Base-by-base conservation (phyloP, 2,797 vertebrate genomes). In the Pelodytes ibericus region DNA sequence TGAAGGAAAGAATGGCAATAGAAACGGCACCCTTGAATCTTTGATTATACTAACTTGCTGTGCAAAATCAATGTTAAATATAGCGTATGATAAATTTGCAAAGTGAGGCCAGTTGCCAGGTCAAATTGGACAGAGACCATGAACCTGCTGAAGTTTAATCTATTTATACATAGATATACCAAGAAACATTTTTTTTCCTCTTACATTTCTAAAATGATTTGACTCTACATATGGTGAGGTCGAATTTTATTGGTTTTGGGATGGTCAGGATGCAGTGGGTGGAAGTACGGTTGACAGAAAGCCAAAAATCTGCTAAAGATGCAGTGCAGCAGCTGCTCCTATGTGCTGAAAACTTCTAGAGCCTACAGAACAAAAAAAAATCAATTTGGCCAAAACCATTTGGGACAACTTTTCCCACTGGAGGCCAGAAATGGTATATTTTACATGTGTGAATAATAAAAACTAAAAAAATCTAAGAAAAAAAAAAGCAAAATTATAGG, bases 121-220 rank as follows among this genome's bases (percentile, higher is more conserved):
- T 71, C 26, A 71, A 71, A 44, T 60, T 60, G 56, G 69, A 60
- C 57, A 22, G 69, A 60, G 16, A 49, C 57, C 69, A 71, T 10
- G 26, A 71, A 36, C 36, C 36, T 22, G 29, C 36, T 22, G 57
- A 36, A 47, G 68, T 44, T 60, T 71, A 71, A 71, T 71, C 68
- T 71, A 29, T 60, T 71, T 71, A 71, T 71, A 60, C 58, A 58
- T 57, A 60, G 69, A 10, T 60, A 41, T 57, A 71, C 69, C 27
- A 59, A 71, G 56, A 71, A 59, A 44, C 29, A 24, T 71, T 60
- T 61, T 60, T 29, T 20, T 25, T 16, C 29, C 25, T 30, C 39
- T 60, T 22, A 36, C 68, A 60, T 60, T 26, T 60, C 69, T 60
- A 60, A 60, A 71, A 59, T 27, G 39, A 22, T 44, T 71, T 59